Evolutionary conservation across 2,888 invertebrate genomes (phyloP), one percentile per base, ranked within the genome.

Genomic region (Neuroscelio doddi): DNA sequence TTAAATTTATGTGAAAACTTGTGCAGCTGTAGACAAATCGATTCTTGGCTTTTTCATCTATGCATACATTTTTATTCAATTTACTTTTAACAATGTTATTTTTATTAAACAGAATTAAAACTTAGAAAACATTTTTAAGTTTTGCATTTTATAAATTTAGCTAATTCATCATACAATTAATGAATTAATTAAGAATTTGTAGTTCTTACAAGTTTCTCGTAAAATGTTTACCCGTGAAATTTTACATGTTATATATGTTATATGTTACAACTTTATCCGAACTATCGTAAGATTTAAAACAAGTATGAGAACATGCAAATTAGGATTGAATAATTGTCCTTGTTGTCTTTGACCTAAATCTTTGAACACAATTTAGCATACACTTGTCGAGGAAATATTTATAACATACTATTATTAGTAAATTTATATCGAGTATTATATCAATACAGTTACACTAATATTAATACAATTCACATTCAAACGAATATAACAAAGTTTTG

Each of bases 321-420:
- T 38, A 52, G 38, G 32, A 53, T 64, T 51, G 46, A 62, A 62
- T 55, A 56, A 62, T 61, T 49, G 47, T 52, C 47, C 24, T 46
- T 46, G 49, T 41, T 56, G 56, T 63, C 62, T 36, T 42, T 52
- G 63, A 56, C 63, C 63, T 42, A 57, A 56, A 63, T 56, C 63
- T 57, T 47, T 15, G 16, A 34, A 15, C 30, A 16, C 49, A 47
- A 53, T 47, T 61, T 16, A 44, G 55, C 56, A 41, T 12, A 45
- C 44, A 44, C 38, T 52, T 50, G 55, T 55, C 38, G 36, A 45
- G 50, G 49, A 45, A 50, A 47, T 61, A 53, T 52, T 59, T 52
- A 59, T 52, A 51, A 14, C 47, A 38, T 16, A 38, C 24, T 49
- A 42, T 49, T 58, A 42, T 42, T 29, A 36, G 10, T 8, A 34